Conservation (phyloP, 2,797 vertebrate genomes). For the Hyperoplus lanceolatus region DNA sequence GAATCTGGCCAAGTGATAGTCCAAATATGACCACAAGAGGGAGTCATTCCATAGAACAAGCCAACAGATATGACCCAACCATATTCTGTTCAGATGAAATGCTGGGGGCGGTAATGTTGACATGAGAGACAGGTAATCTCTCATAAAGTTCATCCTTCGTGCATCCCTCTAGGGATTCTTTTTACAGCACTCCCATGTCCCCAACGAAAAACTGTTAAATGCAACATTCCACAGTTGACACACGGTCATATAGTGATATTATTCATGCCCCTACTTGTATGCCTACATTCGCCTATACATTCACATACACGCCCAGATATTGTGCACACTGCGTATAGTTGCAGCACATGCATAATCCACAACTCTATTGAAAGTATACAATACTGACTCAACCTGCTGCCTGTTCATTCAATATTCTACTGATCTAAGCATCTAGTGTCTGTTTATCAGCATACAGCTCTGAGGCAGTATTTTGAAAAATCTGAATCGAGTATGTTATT, state of each 20-base stretch:
- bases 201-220: not conserved
- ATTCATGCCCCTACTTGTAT: not conserved
- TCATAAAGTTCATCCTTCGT: not conserved
- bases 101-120: too few species aligned
- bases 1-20: not conserved
- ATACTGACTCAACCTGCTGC: not conserved
- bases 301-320: too few species aligned
- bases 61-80: constrained; percentile 13
- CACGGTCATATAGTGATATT: not conserved
- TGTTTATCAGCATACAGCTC: not conserved
- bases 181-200: not conserved
- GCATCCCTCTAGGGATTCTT: not conserved
- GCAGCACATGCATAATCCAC: not conserved
- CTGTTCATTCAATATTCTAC: not conserved
- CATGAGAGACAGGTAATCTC: not conserved
- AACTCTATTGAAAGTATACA: constrained; percentile 1
- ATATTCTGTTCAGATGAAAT: not conserved
- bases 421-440: not conserved
- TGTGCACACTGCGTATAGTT: not conserved
- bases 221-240: not conserved
- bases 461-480: not conserved
- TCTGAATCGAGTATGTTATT: not conserved
- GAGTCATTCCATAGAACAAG: constrained; percentile 38
- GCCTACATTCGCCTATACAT: not conserved
- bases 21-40: constrained; percentile 61